Base-by-base conservation (phyloP, 2,113 vertebrate species). In the Paratilapia polleni region DNA sequence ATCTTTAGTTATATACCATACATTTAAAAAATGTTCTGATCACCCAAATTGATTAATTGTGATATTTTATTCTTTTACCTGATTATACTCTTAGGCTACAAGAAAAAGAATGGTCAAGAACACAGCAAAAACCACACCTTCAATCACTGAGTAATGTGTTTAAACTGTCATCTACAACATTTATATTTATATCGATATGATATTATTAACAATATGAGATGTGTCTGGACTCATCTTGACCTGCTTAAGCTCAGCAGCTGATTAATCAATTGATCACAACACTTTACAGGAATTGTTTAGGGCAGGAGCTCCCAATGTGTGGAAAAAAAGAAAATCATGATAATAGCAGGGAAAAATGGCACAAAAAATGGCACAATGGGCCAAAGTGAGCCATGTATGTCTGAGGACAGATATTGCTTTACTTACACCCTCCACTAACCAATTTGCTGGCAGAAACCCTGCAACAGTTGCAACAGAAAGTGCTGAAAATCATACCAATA, bases 61-160 rank as follows among this genome's bases (percentile, higher is more conserved):
- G 5, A 28, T 31, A 9, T 41, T 24, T 38, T 26, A 11, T 24
- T 26, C n/a, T 41, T 41, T 58, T 58, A 58, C 34, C 19, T 49
- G 24, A 2, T 22, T 28, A 47, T 31, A 31, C 28, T 31, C 28
- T 56, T 58, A 17, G 62, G 28, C 20, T 74, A 26, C 4, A 47
- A 14, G 8, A 13, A 43, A 26, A 0, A 11, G 1, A 36, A 61
- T 15, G 4, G 60, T 31, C 0, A 57, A 5, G 73, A 28, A 20
- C 6, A 9, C 14, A 38, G n/a, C 13, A 62, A 54, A 59, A 34
- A 24, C 4, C 2, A 7, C 0, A 3, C 2, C 38, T 47, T 47
- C 15, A 31, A 15, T 58, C 28, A 82, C n/a, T 10, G 34, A 76
- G 14, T 5, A 17, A n/a, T 31, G 14, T 60, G 38, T 34, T 86